Evolutionary conservation across 2,888 invertebrate species (phyloP), one percentile per base, ranked within the genome.

Genomic region (Cheilosia variabilis): DNA sequence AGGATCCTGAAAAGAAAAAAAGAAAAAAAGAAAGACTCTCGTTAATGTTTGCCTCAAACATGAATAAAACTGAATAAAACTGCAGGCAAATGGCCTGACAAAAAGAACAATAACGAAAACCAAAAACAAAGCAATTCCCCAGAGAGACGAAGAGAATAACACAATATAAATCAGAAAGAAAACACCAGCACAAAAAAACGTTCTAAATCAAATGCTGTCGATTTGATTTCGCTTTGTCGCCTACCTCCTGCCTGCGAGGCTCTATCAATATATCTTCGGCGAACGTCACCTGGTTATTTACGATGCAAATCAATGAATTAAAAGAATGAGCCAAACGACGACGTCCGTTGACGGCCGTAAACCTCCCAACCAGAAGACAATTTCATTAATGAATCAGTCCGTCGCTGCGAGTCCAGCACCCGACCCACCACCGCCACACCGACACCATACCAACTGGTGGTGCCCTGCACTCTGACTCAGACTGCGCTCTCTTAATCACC

Each of bases 1-100:
- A 34, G 92, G 92, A 88, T 92, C 92, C 92, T 92, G 92, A 77
- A 92, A 92, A 52, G 15, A 90, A 88, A 88, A 60, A 82, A 88
- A 90, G 88, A 88, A 60, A 82, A 88, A 84, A 79, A 80, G 53
- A 34, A 34, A 37, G 13, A 55, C 37, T n/a, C 47, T 65, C 13
- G 19, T 71, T 81, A 76, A 73, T 19, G 52, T 43, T 53, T 37
- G 60, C 47, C 43, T 66, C 10, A 41, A 24, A 72, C 24, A 45
- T 58, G 15, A 53, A 73, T 57, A 41, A 62, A 73, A 66, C 53
- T 68, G 24, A 5, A 27, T 31, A 31, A 31, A 31, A 31, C 9
- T 31, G 9, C n/a, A 69, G 17, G 66, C 52, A 58, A 58, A 68
- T 57, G 41, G 47, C 41, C 15, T 3, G 43, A 0, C n/a, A 53